phyloP scores from a whole-genome alignment of 2,888 invertebrate species.

The Torymus tubicola region DNA sequence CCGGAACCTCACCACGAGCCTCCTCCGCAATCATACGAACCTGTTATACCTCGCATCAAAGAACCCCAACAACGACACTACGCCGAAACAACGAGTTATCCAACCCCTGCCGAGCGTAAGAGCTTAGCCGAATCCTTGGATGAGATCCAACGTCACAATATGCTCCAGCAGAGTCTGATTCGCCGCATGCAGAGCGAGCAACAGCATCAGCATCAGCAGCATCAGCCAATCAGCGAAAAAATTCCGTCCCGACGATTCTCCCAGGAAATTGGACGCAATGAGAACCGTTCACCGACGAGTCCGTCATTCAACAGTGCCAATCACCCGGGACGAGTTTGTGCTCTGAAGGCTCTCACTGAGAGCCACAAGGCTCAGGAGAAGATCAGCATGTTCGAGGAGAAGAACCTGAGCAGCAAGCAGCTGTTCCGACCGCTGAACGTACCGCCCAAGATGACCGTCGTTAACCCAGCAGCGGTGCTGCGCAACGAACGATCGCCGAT shows the following conservation, averaged over 20 bases:
- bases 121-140: slow-evolving; percentile 46
- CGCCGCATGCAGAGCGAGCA: slow-evolving; percentile 61
- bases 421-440: slow-evolving; percentile 64
- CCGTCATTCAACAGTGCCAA: slow-evolving; percentile 55
- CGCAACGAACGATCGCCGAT: slow-evolving; percentile 62
- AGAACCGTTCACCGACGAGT: slow-evolving; percentile 54
- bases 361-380: slow-evolving; percentile 67
- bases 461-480: slow-evolving; percentile 62
- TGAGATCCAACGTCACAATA: slow-evolving; percentile 71
- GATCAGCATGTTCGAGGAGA: slow-evolving; percentile 67
- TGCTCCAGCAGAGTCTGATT: slow-evolving; percentile 70
- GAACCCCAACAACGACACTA: slow-evolving; percentile 33
- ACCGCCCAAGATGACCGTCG: slow-evolving; percentile 63
- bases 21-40: slow-evolving; percentile 27
- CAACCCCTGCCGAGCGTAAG: slow-evolving; percentile 21
- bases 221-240: slow-evolving; percentile 48
- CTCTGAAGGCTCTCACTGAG: slow-evolving; percentile 61
- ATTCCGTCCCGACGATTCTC: slow-evolving; percentile 18
- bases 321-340: slow-evolving; percentile 55
- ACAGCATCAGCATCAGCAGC: slow-evolving; percentile 26
- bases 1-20: slow-evolving; percentile 25
- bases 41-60: slow-evolving; percentile 33
- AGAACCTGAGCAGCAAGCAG: slow-evolving; percentile 59
- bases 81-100: slow-evolving; percentile 24
- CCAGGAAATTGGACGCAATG: slow-evolving; percentile 23